A percentile compares a stretch with the other conserved stretches of the same genome.
Evolutionary conservation across 2,888 invertebrate genomes (phyloP).

Genomic region (Lapara coniferarum): DNA sequence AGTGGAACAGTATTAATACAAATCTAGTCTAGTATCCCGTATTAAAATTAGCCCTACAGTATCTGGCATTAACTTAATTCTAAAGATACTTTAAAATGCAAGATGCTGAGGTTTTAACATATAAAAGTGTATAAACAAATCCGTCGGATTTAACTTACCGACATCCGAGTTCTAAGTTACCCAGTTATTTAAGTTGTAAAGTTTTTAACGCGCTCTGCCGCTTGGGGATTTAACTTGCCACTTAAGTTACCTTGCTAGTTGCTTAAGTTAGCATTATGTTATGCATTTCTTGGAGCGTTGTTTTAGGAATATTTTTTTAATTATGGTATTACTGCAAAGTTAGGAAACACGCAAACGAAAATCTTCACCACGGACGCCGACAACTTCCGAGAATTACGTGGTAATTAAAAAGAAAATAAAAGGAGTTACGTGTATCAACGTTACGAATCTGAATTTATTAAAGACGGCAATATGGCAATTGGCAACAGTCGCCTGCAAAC

Average conservation of each 20-base stretch:
- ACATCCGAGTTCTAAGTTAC: conserved; percentile 40
- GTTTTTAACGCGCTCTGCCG: conserved; percentile 35
- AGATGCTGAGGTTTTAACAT: neutral
- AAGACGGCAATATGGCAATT: no score
- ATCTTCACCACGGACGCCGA: no score
- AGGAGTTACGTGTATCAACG: no score
- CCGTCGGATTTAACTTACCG: conserved; percentile 29
- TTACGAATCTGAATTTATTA: no score
- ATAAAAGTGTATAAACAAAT: conserved; percentile 16
- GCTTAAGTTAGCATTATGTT: conserved; percentile 18
- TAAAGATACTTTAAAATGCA: neutral
- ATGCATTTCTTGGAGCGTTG: neutral
- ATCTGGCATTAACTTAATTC: no score
- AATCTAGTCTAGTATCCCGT: no score
- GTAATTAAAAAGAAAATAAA: no score
- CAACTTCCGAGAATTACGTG: no score
- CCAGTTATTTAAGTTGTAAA: conserved; percentile 34
- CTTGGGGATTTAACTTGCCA: conserved; percentile 42
- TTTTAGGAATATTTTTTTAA: neutral
- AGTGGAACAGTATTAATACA: no score
- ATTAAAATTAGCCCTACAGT: no score
- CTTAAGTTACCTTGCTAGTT: conserved; percentile 40
- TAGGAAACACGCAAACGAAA: no score
- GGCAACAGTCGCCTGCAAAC: no score
- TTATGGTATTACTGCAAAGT: neutral